A percentile compares a stretch with the other conserved stretches of the same genome.
phyloP scores from a whole-genome alignment of 2,113 vertebrate species.

The Halichoerus grypus region DNA sequence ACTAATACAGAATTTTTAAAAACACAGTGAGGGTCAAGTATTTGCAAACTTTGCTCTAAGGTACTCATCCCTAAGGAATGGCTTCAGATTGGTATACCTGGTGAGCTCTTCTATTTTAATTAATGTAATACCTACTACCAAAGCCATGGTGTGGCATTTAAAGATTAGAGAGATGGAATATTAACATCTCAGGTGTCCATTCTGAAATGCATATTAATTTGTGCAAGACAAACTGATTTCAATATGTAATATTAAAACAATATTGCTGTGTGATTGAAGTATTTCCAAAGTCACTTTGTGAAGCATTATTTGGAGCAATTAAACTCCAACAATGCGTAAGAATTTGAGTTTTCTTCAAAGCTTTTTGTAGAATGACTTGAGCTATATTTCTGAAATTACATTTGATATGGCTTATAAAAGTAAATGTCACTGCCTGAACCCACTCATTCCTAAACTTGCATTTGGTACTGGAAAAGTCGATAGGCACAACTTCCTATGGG shows the following conservation, averaged over 20 bases:
- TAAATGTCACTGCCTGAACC: neutral
- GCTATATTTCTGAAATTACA: neutral
- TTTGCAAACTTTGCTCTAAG: neutral
- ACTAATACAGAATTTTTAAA: neutral
- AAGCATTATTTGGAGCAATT: constrained; percentile 6
- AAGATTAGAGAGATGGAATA: neutral
- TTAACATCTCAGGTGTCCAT: neutral
- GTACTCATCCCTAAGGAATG: neutral
- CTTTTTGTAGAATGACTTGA: neutral
- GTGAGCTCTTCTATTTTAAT: neutral
- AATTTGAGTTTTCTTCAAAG: neutral
- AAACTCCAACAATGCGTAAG: neutral
- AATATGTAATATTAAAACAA: neutral
- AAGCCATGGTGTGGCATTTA: neutral
- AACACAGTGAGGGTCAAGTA: neutral
- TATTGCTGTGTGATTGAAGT: neutral
- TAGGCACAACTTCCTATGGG: neutral
- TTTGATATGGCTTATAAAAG: constrained; percentile 20
- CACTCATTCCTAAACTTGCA: neutral
- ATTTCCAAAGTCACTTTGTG: neutral
- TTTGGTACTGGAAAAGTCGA: neutral
- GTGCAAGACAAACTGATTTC: neutral
- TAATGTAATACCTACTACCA: neutral
- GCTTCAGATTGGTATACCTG: neutral
- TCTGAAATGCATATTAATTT: neutral